Evolutionary conservation across 1,140 invertebrate species (phyloP).

Genomic region (Cylas formicarius): DNA sequence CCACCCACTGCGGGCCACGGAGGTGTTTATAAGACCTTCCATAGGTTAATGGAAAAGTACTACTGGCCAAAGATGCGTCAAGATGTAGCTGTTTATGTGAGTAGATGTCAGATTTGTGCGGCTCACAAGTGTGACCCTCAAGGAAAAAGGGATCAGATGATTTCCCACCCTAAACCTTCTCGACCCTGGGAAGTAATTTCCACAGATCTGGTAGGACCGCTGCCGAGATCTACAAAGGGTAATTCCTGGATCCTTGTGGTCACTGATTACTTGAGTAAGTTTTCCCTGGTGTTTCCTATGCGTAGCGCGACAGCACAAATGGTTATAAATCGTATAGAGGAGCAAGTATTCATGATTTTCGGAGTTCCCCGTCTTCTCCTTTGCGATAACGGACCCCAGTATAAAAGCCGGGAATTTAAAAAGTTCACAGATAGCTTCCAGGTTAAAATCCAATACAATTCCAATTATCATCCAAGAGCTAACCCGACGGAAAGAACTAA

Average conservation of each 20-base stretch:
- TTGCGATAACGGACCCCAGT: conserved; percentile 15
- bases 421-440: too few relatives aligned
- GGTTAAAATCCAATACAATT: too few relatives aligned
- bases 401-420: conserved; percentile 1
- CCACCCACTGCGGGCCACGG: conserved; percentile 13
- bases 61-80: conserved; percentile 22
- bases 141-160: neutral
- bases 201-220: conserved; percentile 2
- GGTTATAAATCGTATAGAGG: conserved; percentile 4
- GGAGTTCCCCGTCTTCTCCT: conserved; percentile 7
- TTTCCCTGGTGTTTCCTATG: conserved; percentile 16
- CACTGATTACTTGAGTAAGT: conserved; percentile 27
- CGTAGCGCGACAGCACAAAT: conserved; percentile 5
- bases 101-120: conserved; percentile 5
- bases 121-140: neutral
- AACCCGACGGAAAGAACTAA: conserved; percentile 28
- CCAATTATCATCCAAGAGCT: too few relatives aligned
- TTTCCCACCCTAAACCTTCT: neutral
- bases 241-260: conserved; percentile 7
- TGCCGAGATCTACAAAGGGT: conserved; percentile 7
- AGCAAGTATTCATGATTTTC: conserved; percentile 12
- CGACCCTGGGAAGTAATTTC: conserved; percentile 4
- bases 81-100: conserved; percentile 12
- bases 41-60: conserved; percentile 11
- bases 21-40: conserved; percentile 22